phyloP scores from a whole-genome alignment of 2,113 vertebrate species.

The Macrotis lagotis region DNA sequence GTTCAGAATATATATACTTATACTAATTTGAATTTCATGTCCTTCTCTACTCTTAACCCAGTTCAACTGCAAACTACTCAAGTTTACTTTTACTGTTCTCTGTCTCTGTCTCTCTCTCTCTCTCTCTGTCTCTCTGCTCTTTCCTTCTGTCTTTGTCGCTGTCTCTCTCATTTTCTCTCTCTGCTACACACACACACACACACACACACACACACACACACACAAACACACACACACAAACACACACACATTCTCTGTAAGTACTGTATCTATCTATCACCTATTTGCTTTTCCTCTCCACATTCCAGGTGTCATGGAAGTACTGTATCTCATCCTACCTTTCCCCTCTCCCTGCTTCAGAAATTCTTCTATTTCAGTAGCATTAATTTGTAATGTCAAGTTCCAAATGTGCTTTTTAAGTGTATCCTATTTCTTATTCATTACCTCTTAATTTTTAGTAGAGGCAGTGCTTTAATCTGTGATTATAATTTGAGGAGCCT shows the following conservation, averaged over 20 bases:
- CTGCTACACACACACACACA: too few relatives aligned
- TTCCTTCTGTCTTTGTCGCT: too few relatives aligned
- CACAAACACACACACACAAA: too few relatives aligned
- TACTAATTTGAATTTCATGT: not conserved
- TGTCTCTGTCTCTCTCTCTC: not conserved
- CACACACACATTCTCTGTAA: not conserved
- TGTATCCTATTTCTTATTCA: not conserved
- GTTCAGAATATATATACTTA: not conserved
- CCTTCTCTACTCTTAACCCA: not conserved
- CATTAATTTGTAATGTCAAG: not conserved
- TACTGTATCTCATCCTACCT: not conserved
- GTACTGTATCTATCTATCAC: not conserved
- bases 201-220: too few relatives aligned
- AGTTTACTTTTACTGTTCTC: not conserved
- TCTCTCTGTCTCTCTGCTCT: not conserved
- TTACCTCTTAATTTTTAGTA: not conserved
- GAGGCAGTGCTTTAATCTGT: not conserved
- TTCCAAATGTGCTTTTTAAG: not conserved
- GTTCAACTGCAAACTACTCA: not conserved
- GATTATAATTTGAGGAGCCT: not conserved
- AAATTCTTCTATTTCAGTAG: not conserved
- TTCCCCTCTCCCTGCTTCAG: not conserved
- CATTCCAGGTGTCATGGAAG: not conserved
- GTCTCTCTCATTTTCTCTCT: too few relatives aligned
- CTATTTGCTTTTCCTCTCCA: not conserved